phyloP scores from a whole-genome alignment of 1,140 invertebrate species.

The Caerostris darwini region DNA sequence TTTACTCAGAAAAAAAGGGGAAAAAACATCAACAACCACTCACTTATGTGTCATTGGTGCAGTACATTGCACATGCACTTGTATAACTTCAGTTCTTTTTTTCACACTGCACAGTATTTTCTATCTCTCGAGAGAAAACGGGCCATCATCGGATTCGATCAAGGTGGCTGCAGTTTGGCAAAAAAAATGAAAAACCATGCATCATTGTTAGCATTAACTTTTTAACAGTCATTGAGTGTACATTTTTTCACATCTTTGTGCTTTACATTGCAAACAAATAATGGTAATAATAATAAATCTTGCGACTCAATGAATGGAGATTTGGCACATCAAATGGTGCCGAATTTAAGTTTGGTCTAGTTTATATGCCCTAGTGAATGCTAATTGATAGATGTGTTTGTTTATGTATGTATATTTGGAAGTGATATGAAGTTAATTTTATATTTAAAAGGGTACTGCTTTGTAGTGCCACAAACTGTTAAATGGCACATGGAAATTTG shows the following conservation, averaged over 20 bases:
- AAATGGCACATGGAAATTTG: neutral
- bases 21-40: slow-evolving; percentile 46
- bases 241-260: slow-evolving; percentile 71
- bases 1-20: neutral
- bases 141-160: neutral
- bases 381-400: slow-evolving; percentile 2
- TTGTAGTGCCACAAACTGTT: neutral
- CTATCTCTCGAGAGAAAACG: slow-evolving; percentile 46
- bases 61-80: slow-evolving; percentile 72
- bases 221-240: slow-evolving; percentile 73
- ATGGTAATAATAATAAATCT: neutral
- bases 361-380: neutral
- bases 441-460: neutral
- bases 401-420: neutral
- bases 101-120: slow-evolving; percentile 75
- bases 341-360: slow-evolving; percentile 47
- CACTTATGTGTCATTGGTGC: slow-evolving; percentile 74
- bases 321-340: slow-evolving; percentile 29
- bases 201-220: slow-evolving; percentile 75
- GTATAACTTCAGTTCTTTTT: slow-evolving; percentile 71
- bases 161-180: neutral
- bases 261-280: slow-evolving; percentile 51
- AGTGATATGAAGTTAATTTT: neutral
- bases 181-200: slow-evolving; percentile 39
- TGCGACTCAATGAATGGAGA: neutral